Evolutionary conservation across 2,888 invertebrate genomes (phyloP).

Genomic region (Archaeoteleia sp.): DNA sequence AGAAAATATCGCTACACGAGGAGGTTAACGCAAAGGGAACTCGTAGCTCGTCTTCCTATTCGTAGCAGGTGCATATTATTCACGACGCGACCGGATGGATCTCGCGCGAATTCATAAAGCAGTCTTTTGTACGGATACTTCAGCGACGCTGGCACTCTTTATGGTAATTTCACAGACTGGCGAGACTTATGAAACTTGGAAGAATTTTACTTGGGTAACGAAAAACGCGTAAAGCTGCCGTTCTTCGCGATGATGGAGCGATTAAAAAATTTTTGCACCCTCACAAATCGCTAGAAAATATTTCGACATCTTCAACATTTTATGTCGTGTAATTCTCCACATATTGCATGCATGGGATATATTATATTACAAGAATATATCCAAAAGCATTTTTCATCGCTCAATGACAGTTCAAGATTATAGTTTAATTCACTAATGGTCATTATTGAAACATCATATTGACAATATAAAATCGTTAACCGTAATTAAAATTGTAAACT

Average conservation of each 20-base stretch:
- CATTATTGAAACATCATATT: no score
- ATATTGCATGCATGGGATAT: constrained; percentile 9
- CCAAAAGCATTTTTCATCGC: no score
- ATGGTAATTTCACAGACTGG: constrained; percentile 69
- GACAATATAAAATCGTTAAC: no score
- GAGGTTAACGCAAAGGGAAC: constrained; percentile 52
- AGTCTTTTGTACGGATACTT: constrained; percentile 71
- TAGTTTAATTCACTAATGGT: no score
- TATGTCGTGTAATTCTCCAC: constrained; percentile 13
- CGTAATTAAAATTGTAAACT: no score
- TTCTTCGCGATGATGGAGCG: constrained; percentile 41
- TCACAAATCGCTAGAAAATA: constrained; percentile 20
- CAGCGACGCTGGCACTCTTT: constrained; percentile 65
- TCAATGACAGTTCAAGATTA: no score
- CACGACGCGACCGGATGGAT: constrained; percentile 69
- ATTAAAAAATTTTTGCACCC: constrained; percentile 46
- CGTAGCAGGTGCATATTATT: constrained; percentile 72
- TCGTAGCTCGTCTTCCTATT: constrained; percentile 49
- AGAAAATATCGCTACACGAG: constrained; percentile 54
- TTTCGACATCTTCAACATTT: constrained; percentile 7
- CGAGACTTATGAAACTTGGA: constrained; percentile 62
- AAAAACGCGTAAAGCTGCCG: constrained; percentile 51
- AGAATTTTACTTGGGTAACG: constrained; percentile 45
- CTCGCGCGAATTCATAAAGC: constrained; percentile 73
- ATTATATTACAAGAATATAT: constrained; percentile 6